Percentiles rank a stretch among this genome's conserved stretches.
Conservation (phyloP, 2,113 vertebrate genomes). For the Antechinus flavipes region DNA sequence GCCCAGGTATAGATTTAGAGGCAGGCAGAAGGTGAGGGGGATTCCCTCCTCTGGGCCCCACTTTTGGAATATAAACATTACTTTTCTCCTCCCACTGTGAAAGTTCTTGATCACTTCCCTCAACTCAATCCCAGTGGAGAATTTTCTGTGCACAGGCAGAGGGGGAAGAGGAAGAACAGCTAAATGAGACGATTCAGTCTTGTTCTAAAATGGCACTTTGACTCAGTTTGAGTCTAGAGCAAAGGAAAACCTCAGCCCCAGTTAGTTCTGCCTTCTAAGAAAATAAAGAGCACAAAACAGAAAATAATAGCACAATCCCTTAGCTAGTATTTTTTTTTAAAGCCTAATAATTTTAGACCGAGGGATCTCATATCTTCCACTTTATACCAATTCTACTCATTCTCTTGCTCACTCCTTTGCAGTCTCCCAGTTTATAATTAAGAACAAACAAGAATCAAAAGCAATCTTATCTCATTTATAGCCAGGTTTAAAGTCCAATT, state of each 20-base stretch:
- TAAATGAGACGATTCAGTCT: neutral
- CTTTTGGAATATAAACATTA: no score
- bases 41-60: no score
- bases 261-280: neutral
- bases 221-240: neutral
- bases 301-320: neutral
- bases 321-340: neutral
- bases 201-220: neutral
- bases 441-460: neutral
- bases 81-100: no score
- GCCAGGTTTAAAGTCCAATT: neutral
- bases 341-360: neutral
- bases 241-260: neutral
- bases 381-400: neutral
- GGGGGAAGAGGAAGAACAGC: neutral
- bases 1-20: no score
- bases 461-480: neutral
- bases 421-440: neutral
- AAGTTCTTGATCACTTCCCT: neutral
- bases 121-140: neutral
- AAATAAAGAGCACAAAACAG: neutral
- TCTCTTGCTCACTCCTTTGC: neutral
- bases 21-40: no score
- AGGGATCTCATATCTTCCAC: neutral
- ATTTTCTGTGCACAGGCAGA: neutral